Base-by-base conservation (phyloP, 1,140 invertebrate species). In the Conus betulinus region DNA sequence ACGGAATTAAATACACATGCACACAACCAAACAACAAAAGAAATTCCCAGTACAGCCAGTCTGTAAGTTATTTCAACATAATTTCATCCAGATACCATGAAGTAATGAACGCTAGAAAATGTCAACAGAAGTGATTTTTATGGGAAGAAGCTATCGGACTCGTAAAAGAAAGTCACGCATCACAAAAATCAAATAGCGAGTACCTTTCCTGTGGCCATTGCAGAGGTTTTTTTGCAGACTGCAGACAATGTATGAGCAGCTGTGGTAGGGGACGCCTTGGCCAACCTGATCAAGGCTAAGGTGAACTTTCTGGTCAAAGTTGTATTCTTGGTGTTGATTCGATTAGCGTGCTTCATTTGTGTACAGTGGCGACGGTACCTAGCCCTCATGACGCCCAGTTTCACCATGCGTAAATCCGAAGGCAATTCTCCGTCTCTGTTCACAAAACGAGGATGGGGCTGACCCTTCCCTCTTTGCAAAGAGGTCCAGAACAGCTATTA, bases 331-430 rank as follows among this genome's bases (percentile, higher is more conserved):
- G 88, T 87, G 84, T 94, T 93, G 83, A 87, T 81, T 52, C 90
- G 90, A 52, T 89, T 88, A 11, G 92, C 91, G 39, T 89, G 90
- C 27, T 92, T 88, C 25, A 92, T 89, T 87, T 95, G 94, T 53
- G 88, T 90, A 86, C 92, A 94, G 90, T 93, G 92, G 23, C 94
- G 92, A 15, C 94, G 91, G 74, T 94, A 57, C 63, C 92, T 89
- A 4, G 94, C 91, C 60, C 93, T 88, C 63, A 93, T 78, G 76
- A 95, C 84, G 17, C 93, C 92, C 79, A 94, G 88, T 76, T 94
- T 94, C 51, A 93, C 93, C 87, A 92, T 92, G 87, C 94, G 89
- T 87, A 94, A 85, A 85, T 90, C 84, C 13, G 90, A 78, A 25
- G 90, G 89, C 51, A 91, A 85, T 82, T 92, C 90, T 87, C 93